Percentiles rank a stretch among this genome's conserved stretches.
phyloP scores from a whole-genome alignment of 2,113 vertebrate species.

The Seriola rivoliana region DNA sequence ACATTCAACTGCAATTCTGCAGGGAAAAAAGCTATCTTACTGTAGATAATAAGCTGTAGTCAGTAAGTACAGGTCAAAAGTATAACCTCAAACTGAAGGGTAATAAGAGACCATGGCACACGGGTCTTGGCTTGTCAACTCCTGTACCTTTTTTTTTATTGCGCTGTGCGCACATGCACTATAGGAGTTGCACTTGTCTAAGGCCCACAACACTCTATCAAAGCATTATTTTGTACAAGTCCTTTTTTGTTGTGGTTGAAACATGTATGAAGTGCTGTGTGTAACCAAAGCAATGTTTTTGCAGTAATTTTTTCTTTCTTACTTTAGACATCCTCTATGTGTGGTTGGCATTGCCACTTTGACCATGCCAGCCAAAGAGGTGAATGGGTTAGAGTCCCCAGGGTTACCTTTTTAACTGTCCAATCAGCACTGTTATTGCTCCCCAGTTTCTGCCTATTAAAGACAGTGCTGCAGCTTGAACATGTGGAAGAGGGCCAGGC shows the following conservation, averaged over 20 bases:
- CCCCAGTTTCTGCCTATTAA: conserved; percentile 41
- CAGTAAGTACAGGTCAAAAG: conserved; percentile 66
- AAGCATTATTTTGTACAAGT: conserved; percentile 77
- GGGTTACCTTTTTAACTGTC: conserved; percentile 37
- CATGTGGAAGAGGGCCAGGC: conserved; percentile 77
- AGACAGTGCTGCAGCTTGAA: conserved; percentile 45
- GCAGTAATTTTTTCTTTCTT: conserved; percentile 32
- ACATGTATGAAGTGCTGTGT: conserved; percentile 64
- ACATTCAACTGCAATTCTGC: conserved; percentile 80
- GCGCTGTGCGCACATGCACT: conserved; percentile 88
- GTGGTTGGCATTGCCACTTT: conserved; percentile 67
- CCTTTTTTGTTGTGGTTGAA: conserved; percentile 72
- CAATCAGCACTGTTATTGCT: conserved; percentile 60
- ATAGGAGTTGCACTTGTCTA: conserved; percentile 75
- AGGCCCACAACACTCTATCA: conserved; percentile 74
- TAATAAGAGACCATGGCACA: conserved; percentile 77
- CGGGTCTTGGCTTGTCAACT: conserved; percentile 70
- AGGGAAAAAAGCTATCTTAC: conserved; percentile 74
- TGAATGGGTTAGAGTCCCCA: conserved; percentile 27
- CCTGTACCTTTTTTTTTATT: conserved; percentile 81
- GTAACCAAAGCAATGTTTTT: conserved; percentile 80
- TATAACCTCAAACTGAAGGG: conserved; percentile 74
- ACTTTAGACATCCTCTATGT: conserved; percentile 25
- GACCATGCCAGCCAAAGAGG: conserved; percentile 40
- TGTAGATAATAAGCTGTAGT: conserved; percentile 69